Evolutionary conservation across 2,797 vertebrate genomes (phyloP), one percentile per base, ranked within the genome.

Genomic region (Sebastes iracundus): DNA sequence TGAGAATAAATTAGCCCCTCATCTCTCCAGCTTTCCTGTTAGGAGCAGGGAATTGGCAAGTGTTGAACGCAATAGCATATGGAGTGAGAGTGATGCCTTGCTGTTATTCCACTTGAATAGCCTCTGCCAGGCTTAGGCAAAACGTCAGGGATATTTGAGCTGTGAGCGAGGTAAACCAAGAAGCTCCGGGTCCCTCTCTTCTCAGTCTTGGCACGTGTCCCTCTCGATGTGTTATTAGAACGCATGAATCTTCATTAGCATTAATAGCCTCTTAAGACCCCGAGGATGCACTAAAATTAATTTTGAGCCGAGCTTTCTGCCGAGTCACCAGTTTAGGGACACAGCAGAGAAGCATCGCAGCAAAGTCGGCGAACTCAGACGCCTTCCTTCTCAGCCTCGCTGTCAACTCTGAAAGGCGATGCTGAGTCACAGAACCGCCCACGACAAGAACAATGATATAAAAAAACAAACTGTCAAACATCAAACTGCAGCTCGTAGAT

Each of bases 181-280:
- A 67, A 18, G 42, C 64, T 73, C 46, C 75, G 30, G 52, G 53
- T 64, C 49, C 63, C 38, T 81, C 55, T 35, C 35, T 69, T 81
- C 65, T 81, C 35, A 65, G 78, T 90, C 81, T 84, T 67, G 81
- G 77, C 88, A 74, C 60, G 59, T 16, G 61, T 83, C 84, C 65
- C 67, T 83, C 72, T 81, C 62, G 28, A 88, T 20, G 35, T 75
- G 71, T 86, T 91, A 87, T 92, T 89, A 87, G 72, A 87, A 90
- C 22, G 83, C 91, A 90, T 91, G 83, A 72, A 91, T 92, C 90
- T 92, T 93, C 87, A 94, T 94, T 91, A 92, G 81, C 71, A 75
- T 86, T 86, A 93, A 90, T 89, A 52, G 82, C 85, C 80, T 89
- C 75, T 83, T 88, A 92, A 88, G 91, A 93, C 86, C 88, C 79